Percentiles rank a stretch among this genome's conserved stretches.
phyloP scores from a whole-genome alignment of 92 coral and sea anemone species.

The Pocillopora grandis region DNA sequence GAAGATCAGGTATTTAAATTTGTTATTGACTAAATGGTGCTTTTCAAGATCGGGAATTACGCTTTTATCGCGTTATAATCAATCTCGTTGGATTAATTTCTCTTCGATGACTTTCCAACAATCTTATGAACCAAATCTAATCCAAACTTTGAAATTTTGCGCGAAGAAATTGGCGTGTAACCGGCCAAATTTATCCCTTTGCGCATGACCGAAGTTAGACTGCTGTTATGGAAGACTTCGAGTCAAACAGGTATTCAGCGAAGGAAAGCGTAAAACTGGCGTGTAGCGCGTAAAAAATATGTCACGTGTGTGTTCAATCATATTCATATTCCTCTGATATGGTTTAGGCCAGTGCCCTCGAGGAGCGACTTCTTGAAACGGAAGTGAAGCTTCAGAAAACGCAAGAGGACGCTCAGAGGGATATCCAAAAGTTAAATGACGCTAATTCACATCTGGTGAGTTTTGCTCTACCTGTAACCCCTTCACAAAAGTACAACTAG shows the following conservation, averaged over 20 bases:
- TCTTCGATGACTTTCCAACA: background rate
- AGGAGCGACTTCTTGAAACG: constrained; percentile 49
- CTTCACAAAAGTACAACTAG: background rate
- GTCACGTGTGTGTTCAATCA: background rate
- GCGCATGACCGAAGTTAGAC: too few species aligned
- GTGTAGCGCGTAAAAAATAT: background rate
- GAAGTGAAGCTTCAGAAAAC: constrained; percentile 56
- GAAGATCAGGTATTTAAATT: constrained; percentile 37
- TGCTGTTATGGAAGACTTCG: background rate
- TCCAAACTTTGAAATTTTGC: too few species aligned
- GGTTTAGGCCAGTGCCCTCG: constrained; percentile 53
- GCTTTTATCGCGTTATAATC: too few species aligned
- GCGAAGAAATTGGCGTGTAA: too few species aligned
- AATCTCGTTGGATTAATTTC: too few species aligned
- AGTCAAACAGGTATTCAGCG: background rate
- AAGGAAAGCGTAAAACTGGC: background rate
- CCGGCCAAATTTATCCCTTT: too few species aligned
- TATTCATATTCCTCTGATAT: background rate
- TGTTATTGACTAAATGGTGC: background rate
- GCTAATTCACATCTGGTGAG: constrained; percentile 72
- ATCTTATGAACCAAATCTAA: background rate
- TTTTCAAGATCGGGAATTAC: too few species aligned
- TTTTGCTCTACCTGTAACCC: background rate
- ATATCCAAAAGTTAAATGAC: constrained; percentile 56
- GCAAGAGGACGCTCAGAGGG: constrained; percentile 58